These are phyloP conservation scores for Junonia oenone DNA, from an alignment of 2,888 invertebrate genomes.

Conservation along the genomic window DNA sequence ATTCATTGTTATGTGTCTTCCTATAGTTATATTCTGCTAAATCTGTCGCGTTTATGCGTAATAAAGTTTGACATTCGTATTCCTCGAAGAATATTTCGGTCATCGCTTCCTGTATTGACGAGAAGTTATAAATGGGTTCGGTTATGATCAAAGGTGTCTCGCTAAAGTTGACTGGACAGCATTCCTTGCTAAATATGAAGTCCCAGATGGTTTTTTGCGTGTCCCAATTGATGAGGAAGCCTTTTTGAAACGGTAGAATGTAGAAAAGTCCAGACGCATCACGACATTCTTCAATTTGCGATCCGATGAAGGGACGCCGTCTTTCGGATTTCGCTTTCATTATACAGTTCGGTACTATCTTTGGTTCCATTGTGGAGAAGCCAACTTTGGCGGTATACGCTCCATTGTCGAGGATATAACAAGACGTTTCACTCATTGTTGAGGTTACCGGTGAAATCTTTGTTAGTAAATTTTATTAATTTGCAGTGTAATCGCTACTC, in stretches of 20 bases:
- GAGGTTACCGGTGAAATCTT: conserved; percentile 25
- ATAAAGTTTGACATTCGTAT: conserved; percentile 91
- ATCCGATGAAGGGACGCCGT: conserved; percentile 93
- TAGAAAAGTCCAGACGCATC: conserved; percentile 97
- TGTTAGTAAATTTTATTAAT: not conserved
- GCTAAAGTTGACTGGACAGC: conserved; percentile 86
- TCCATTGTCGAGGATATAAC: conserved; percentile 92
- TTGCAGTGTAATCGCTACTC: not conserved
- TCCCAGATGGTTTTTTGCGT: conserved; percentile 98
- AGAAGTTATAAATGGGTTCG: conserved; percentile 96
- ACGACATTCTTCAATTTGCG: conserved; percentile 96
- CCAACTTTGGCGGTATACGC: conserved; percentile 93
- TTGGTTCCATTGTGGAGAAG: conserved; percentile 84
- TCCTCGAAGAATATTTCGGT: conserved; percentile 99
- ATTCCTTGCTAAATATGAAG: conserved; percentile 92
- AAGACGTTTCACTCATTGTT: conserved; percentile 63
- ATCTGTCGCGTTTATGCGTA: conserved; percentile 89
- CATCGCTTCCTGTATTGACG: conserved; percentile 94
- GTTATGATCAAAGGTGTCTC: conserved; percentile 92
- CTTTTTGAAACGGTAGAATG: conserved; percentile 95
- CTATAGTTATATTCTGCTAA: conserved; percentile 86
- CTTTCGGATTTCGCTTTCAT: conserved; percentile 99
- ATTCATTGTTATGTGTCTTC: conserved; percentile 76
- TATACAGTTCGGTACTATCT: conserved; percentile 94
- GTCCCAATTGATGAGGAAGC: conserved; percentile 97